Conservation (phyloP, 2,113 vertebrate genomes). For the Hippocampus zosterae region DNA sequence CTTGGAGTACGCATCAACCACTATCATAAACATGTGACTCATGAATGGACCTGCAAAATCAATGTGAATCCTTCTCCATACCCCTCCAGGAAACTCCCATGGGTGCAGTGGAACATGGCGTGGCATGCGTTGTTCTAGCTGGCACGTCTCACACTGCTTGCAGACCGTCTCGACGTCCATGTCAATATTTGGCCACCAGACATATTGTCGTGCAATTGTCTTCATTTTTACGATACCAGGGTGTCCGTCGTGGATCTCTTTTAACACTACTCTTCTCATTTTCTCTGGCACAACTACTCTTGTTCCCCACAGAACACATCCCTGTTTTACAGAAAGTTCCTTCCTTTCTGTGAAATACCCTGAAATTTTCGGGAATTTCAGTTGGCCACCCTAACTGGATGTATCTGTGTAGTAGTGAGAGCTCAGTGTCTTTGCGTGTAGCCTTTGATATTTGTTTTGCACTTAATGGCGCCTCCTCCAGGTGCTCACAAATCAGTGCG, state of each 20-base stretch:
- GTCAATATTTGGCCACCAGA: neutral
- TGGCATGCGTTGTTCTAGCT: too few relatives aligned
- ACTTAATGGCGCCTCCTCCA: neutral
- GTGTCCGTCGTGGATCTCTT: neutral
- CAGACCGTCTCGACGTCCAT: neutral
- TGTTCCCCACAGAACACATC: neutral
- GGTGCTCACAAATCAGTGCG: neutral
- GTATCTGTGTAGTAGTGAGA: neutral
- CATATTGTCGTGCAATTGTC: neutral
- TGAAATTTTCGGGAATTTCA: neutral
- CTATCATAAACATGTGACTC: too few relatives aligned
- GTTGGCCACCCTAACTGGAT: neutral
- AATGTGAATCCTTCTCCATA: too few relatives aligned
- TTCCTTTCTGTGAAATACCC: neutral
- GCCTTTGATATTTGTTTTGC: too few relatives aligned
- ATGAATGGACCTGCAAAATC: too few relatives aligned
- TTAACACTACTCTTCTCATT: neutral
- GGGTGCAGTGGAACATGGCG: too few relatives aligned
- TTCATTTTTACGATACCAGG: neutral
- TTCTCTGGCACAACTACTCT: neutral
- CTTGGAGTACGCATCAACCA: neutral
- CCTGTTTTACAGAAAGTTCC: neutral
- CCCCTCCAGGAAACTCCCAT: too few relatives aligned
- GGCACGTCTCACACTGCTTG: neutral
- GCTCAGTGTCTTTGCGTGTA: neutral